These are phyloP conservation scores for Myanophis thanlyinensis DNA, from an alignment of 2,113 vertebrate genomes.

Conservation along the genomic window DNA sequence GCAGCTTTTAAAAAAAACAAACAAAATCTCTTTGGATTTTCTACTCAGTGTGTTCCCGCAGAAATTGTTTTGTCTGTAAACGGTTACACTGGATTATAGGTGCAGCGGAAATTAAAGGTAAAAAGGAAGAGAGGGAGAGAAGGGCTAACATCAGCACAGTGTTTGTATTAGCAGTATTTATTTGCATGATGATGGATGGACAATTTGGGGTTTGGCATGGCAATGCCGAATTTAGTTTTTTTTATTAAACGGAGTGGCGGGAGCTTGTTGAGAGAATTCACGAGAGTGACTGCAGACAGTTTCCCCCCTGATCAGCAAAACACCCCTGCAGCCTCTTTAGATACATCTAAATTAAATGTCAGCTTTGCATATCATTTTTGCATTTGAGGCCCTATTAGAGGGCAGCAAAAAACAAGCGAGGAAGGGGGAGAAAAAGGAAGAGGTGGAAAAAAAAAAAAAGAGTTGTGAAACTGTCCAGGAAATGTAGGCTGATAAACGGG, in stretches of 20 bases:
- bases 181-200: neutral
- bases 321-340: conserved; percentile 57
- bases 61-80: neutral
- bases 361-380: conserved; percentile 56
- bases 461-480: neutral
- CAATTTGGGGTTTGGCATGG: too few relatives aligned
- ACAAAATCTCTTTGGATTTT: neutral
- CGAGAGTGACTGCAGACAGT: conserved; percentile 26
- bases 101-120: neutral
- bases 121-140: neutral
- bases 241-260: neutral
- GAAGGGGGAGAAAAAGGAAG: rapidly evolving
- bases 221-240: neutral
- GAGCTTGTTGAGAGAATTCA: neutral
- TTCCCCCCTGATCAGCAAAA: conserved; percentile 45
- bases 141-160: rapidly evolving
- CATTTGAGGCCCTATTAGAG: conserved; percentile 8
- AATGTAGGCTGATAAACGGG: rapidly evolving
- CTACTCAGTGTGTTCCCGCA: neutral
- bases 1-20: neutral
- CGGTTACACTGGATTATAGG: neutral
- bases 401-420: neutral
- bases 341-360: conserved; percentile 65
- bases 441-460: neutral
- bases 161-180: neutral